Conservation (phyloP, 2,888 invertebrate species). For the Notodonta ziczac region DNA sequence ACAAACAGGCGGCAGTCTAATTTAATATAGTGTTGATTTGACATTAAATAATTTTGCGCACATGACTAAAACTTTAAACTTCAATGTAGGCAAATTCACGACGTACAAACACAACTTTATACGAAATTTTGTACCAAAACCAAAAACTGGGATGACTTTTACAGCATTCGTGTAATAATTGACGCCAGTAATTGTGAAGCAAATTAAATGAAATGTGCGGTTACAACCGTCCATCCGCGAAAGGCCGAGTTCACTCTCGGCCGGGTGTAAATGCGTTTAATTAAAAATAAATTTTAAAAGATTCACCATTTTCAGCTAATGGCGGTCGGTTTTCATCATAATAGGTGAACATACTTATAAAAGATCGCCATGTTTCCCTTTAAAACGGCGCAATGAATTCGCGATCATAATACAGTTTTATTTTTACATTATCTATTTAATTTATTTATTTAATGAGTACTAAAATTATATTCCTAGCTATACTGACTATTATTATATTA, state of each 20-base stretch:
- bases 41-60: no score
- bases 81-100: no score
- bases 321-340: slow-evolving; percentile 15
- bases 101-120: no score
- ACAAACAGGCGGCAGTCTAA: no score
- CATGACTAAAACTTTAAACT: no score
- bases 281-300: slow-evolving; percentile 38
- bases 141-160: slow-evolving; percentile 6
- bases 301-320: slow-evolving; percentile 25
- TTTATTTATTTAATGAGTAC: slow-evolving; percentile 13
- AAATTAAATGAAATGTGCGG: slow-evolving; percentile 50
- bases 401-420: neutral
- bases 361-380: slow-evolving; percentile 8
- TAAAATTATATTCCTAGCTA: slow-evolving; percentile 24
- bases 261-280: slow-evolving; percentile 40
- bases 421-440: neutral
- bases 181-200: slow-evolving; percentile 33
- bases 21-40: no score
- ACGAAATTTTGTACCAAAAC: no score
- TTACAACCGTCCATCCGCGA: slow-evolving; percentile 61
- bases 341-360: slow-evolving; percentile 9
- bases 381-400: slow-evolving; percentile 9
- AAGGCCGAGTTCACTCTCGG: slow-evolving; percentile 51
- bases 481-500: no score
- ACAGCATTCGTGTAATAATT: slow-evolving; percentile 20